Conservation (phyloP, 2,797 vertebrate species). For the Hemitrygon akajei region DNA sequence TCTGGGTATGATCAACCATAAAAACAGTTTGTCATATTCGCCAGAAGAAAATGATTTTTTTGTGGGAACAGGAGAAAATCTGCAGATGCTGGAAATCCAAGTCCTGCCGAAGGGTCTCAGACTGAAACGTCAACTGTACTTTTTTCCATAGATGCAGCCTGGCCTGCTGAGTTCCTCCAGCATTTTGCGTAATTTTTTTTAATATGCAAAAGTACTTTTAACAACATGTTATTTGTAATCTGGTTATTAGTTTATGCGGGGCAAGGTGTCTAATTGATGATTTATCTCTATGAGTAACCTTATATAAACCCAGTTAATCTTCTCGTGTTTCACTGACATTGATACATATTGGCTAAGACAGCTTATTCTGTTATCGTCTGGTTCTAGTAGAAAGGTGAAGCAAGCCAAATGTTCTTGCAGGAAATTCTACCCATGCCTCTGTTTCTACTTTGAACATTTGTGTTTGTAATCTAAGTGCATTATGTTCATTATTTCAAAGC, state of each 20-base stretch:
- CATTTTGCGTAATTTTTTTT: neutral
- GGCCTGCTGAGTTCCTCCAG: too few relatives aligned
- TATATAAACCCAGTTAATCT: conserved; percentile 17
- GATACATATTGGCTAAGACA: neutral
- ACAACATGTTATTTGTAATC: neutral
- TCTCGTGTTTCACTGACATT: conserved; percentile 16
- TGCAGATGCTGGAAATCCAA: too few relatives aligned
- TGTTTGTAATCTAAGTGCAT: neutral
- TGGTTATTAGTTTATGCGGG: neutral
- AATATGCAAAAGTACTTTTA: neutral
- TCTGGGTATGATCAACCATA: too few relatives aligned
- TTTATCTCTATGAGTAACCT: neutral
- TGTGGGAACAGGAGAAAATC: neutral
- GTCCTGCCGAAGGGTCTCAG: too few relatives aligned
- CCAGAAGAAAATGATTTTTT: neutral
- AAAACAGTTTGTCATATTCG: too few relatives aligned
- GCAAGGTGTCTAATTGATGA: neutral
- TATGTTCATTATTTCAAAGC: neutral
- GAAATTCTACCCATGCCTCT: neutral
- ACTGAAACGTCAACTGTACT: too few relatives aligned
- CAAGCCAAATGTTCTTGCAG: neutral
- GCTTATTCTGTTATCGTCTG: conserved; percentile 2
- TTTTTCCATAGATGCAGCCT: too few relatives aligned
- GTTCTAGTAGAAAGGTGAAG: neutral
- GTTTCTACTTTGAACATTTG: neutral